phyloP scores from a whole-genome alignment of 2,113 vertebrate species.

The Lamprologus tigripictilis region DNA sequence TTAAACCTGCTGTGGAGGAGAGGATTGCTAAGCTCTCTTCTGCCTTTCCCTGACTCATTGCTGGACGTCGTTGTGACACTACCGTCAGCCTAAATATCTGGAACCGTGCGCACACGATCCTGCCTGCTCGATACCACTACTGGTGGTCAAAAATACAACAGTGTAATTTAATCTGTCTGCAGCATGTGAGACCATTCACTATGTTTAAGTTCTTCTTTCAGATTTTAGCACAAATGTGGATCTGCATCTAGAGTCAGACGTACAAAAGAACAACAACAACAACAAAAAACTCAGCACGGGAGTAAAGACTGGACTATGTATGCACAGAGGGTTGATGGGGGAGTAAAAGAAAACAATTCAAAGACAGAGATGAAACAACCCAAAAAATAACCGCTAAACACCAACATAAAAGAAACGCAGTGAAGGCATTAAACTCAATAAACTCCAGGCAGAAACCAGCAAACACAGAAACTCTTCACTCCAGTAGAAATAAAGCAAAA shows the following conservation, averaged over 20 bases:
- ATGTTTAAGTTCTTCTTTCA: background rate
- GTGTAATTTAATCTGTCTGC: background rate
- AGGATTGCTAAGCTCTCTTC: background rate
- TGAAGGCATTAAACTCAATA: background rate
- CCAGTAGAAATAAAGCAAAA: background rate
- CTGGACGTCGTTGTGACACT: background rate
- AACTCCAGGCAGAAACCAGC: background rate
- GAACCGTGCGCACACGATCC: accelerated
- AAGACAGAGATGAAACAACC: background rate
- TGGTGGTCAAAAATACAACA: background rate
- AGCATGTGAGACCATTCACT: background rate
- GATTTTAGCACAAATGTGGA: background rate
- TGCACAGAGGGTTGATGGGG: background rate
- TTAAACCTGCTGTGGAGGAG: background rate
- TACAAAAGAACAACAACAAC: background rate
- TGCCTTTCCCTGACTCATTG: background rate
- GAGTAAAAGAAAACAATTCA: background rate
- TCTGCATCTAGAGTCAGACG: background rate
- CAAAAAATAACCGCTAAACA: background rate
- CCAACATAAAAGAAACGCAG: background rate
- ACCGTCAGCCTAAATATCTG: background rate
- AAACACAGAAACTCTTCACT: background rate
- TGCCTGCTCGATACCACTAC: background rate
- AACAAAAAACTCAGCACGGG: background rate
- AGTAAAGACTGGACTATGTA: background rate